Conservation (phyloP, 2,113 vertebrate genomes). For the Turdus rufiventris region DNA sequence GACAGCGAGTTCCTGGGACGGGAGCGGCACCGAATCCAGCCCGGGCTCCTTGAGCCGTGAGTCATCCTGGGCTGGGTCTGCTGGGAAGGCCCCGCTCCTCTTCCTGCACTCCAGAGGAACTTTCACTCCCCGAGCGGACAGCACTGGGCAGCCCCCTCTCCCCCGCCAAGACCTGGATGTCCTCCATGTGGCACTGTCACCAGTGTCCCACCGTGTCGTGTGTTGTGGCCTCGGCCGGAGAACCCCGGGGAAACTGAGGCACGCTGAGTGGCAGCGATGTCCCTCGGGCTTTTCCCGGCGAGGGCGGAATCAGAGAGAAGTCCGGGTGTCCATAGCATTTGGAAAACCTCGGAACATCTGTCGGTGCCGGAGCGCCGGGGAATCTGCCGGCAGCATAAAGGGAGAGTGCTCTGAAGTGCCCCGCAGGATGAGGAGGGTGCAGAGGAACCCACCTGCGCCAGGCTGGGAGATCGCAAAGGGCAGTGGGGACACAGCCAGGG, state of each 20-base stretch:
- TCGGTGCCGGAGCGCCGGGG: background rate
- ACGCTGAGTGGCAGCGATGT: background rate
- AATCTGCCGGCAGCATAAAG: background rate
- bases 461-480: background rate
- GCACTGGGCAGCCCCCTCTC: background rate
- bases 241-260: background rate
- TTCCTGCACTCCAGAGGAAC: background rate
- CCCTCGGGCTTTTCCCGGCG: fast-evolving
- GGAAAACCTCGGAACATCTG: background rate
- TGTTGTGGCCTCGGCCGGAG: fast-evolving
- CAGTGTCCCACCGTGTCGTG: background rate
- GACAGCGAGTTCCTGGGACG: background rate
- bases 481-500: background rate
- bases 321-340: background rate
- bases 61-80: background rate
- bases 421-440: background rate
- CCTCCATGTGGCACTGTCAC: background rate
- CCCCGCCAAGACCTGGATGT: fast-evolving
- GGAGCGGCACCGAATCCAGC: background rate
- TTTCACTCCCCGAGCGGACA: background rate
- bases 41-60: background rate
- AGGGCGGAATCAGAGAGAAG: background rate
- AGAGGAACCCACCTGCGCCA: background rate
- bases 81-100: background rate
- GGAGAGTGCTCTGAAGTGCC: background rate